Conservation (phyloP, 2,888 invertebrate species). For the Cabera pusaria region DNA sequence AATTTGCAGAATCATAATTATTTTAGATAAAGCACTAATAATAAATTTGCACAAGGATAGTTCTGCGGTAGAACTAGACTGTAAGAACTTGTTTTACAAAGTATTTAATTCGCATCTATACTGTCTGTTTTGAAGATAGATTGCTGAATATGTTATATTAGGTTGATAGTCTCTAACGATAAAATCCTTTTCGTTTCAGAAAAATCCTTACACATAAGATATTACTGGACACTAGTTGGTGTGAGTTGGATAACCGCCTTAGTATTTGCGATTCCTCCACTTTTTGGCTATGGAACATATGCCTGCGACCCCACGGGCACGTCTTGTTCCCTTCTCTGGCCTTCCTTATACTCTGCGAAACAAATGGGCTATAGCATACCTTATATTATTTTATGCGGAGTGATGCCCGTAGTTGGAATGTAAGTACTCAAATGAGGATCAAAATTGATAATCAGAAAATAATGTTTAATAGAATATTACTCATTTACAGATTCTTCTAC, state of each 20-base stretch:
- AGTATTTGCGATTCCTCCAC: slow-evolving; percentile 71
- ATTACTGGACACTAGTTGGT: slow-evolving; percentile 70
- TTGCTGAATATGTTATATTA: too few species aligned
- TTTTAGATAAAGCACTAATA: too few species aligned
- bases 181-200: slow-evolving; percentile 53
- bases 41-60: too few species aligned
- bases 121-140: too few species aligned
- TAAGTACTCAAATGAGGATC: too few species aligned
- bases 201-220: slow-evolving; percentile 61
- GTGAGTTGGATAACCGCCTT: slow-evolving; percentile 68
- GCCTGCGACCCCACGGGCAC: slow-evolving; percentile 78
- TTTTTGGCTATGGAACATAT: slow-evolving; percentile 76
- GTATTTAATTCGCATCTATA: too few species aligned
- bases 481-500: slow-evolving; percentile 69
- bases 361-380: slow-evolving; percentile 73
- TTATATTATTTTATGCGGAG: slow-evolving; percentile 65
- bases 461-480: too few species aligned
- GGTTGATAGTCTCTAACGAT: too few species aligned
- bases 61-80: too few species aligned
- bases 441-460: too few species aligned
- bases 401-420: slow-evolving; percentile 72
- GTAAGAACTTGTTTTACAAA: too few species aligned
- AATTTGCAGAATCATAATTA: too few species aligned
- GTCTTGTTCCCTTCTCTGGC: slow-evolving; percentile 74
- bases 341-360: slow-evolving; percentile 56